Evolutionary conservation across 2,113 vertebrate species (phyloP), one percentile per base, ranked within the genome.

Genomic region (Rhipidura dahli): DNA sequence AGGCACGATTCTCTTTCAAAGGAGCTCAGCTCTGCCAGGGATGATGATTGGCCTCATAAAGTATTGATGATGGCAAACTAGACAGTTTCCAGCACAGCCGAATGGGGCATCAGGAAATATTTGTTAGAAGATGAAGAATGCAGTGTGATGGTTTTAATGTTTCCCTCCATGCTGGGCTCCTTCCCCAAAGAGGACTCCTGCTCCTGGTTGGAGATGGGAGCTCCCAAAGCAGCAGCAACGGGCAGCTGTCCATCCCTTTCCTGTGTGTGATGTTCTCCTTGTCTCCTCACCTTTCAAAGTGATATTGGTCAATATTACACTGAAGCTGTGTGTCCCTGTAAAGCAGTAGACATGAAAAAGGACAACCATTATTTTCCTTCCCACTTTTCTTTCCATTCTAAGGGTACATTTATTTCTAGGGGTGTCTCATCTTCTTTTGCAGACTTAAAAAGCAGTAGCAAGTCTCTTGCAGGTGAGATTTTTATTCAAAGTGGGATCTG

Each of bases 51-150:
- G 39, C 30, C 39, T 95, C 39, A 4, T 76, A 31, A 90, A 85
- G 59, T 37, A 83, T 90, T 90, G 83, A 81, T 54, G 64, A 75
- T 75, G 50, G 40, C 54, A 78, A 87, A 83, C 16, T 45, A 42
- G 72, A 64, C 73, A n/a, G 51, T 93, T 96, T 88, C 71, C 92
- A 93, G 69, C 90, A 68, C 69, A 61, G 53, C 56, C 51, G 37
- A 89, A 71, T 64, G 63, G 28, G 45, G 31, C n/a, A 8, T n/a
- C n/a, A 64, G 60, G 44, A 57, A 63, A 49, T 56, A 60, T 12
- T 73, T 37, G 59, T 53, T 54, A 40, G 57, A 47, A 64, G 40
- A 49, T 37, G 53, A 89, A 81, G 79, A 66, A 51, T 54, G 31
- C 30, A 30, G 6, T 3, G 17, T 30, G 37, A 35, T 39, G 22